These are phyloP conservation scores for Drosophila prostipennis DNA, from an alignment of 2,888 invertebrate genomes.

Conservation along the genomic window DNA sequence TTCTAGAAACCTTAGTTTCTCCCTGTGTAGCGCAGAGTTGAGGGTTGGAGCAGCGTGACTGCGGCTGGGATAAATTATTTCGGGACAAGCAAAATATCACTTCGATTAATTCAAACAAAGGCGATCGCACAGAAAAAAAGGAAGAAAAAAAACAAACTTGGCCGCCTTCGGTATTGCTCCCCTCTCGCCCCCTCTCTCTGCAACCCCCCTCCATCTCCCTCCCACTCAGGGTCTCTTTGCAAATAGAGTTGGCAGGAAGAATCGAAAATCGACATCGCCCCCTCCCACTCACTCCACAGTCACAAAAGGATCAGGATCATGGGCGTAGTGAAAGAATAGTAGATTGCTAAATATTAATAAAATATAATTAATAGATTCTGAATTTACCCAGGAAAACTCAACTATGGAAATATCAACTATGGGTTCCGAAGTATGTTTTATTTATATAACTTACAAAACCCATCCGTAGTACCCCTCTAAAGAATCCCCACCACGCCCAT, in stretches of 20 bases:
- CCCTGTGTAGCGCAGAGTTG: neutral
- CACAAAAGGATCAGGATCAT: constrained; percentile 10
- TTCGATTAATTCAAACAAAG: constrained; percentile 84
- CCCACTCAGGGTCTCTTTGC: constrained; percentile 51
- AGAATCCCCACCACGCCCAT: neutral
- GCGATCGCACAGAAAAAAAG: constrained; percentile 51
- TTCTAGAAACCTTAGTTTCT: neutral
- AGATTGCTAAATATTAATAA: too few relatives aligned
- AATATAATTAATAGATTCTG: too few relatives aligned
- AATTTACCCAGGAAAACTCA: too few relatives aligned
- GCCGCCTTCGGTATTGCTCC: constrained; percentile 11
- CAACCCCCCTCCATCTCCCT: constrained; percentile 1
- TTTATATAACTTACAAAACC: neutral
- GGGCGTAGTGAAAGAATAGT: neutral
- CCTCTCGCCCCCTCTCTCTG: neutral
- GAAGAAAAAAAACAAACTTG: constrained; percentile 4
- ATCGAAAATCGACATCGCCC: constrained; percentile 47
- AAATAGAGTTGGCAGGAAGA: constrained; percentile 81
- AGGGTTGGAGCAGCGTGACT: constrained; percentile 24
- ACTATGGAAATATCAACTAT: too few relatives aligned
- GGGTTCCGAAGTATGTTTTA: too few relatives aligned
- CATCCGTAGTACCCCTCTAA: neutral
- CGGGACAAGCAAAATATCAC: constrained; percentile 84
- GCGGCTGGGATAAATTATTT: constrained; percentile 82
- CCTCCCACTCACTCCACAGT: constrained; percentile 11